These are phyloP conservation scores for Lasioglossum zephyrum DNA, from an alignment of 2,888 invertebrate genomes.

Conservation along the genomic window DNA sequence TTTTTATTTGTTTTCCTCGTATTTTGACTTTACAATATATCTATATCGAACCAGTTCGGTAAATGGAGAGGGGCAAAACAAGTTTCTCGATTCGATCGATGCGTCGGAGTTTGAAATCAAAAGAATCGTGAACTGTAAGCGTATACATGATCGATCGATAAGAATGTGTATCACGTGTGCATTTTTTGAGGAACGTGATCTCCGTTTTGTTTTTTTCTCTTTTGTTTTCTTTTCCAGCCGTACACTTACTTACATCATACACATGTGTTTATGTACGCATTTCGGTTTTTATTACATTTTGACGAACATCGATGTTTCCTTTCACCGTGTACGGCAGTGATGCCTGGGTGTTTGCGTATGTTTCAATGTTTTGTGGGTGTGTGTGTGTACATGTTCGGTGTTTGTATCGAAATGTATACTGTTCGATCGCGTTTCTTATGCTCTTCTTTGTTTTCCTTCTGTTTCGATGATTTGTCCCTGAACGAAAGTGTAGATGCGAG, in stretches of 20 bases:
- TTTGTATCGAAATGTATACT: slow-evolving; percentile 54
- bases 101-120: slow-evolving; percentile 38
- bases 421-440: slow-evolving; percentile 45
- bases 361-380: slow-evolving; percentile 32
- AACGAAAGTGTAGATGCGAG: slow-evolving; percentile 47
- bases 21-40: slow-evolving; percentile 77
- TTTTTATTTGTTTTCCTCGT: slow-evolving; percentile 63
- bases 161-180: slow-evolving; percentile 54
- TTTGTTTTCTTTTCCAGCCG: slow-evolving; percentile 3
- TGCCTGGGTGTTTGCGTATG: background rate
- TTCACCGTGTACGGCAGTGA: slow-evolving; percentile 14
- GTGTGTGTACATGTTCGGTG: slow-evolving; percentile 36
- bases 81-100: slow-evolving; percentile 55
- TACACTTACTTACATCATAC: slow-evolving; percentile 30
- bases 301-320: slow-evolving; percentile 29
- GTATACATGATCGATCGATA: slow-evolving; percentile 62
- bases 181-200: slow-evolving; percentile 23
- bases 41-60: slow-evolving; percentile 75
- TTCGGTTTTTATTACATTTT: slow-evolving; percentile 28
- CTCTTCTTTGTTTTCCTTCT: slow-evolving; percentile 41
- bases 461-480: slow-evolving; percentile 13
- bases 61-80: slow-evolving; percentile 78
- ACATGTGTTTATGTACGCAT: background rate
- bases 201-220: background rate
- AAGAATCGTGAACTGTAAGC: slow-evolving; percentile 45